phyloP scores from a whole-genome alignment of 2,888 invertebrate species.

The Anoplius nigerrimus region DNA sequence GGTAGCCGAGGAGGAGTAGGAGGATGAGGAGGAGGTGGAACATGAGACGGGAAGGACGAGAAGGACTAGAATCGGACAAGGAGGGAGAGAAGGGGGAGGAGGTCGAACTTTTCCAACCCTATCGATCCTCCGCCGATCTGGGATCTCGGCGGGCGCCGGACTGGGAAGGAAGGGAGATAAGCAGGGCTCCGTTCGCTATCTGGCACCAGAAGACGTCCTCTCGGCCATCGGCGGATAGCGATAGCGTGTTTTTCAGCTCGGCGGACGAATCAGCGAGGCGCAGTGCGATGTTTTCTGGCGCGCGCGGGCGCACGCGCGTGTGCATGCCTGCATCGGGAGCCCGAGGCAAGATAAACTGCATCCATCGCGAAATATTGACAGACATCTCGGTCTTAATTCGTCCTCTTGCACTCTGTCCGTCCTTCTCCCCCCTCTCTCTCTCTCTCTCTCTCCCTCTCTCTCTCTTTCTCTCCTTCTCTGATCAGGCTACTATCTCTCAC shows the following conservation, averaged over 20 bases:
- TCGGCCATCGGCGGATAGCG: conserved; percentile 51
- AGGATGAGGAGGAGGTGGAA: not conserved
- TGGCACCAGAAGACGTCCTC: not conserved
- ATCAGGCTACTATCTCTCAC: not conserved
- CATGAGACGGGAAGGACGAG: no score
- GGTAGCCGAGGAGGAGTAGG: not conserved
- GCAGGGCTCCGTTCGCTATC: conserved; percentile 15
- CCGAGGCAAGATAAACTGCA: conserved; percentile 32
- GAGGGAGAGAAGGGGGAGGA: not conserved
- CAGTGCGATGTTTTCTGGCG: conserved; percentile 63
- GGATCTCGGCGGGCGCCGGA: not conserved
- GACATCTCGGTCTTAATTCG: conserved; percentile 48
- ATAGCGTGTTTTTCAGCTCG: conserved; percentile 62
- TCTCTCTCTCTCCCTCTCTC: conserved; percentile 9
- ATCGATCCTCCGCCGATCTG: not conserved
- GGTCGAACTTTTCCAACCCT: not conserved
- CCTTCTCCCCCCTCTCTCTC: conserved; percentile 4
- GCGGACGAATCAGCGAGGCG: conserved; percentile 55
- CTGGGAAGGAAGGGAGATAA: conserved; percentile 17
- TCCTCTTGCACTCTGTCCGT: not conserved
- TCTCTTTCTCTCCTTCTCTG: conserved; percentile 16
- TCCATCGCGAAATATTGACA: conserved; percentile 54
- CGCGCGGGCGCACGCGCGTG: conserved; percentile 29
- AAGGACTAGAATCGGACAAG: no score
- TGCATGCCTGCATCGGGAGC: conserved; percentile 48